Evolutionary conservation across 2,797 vertebrate genomes (phyloP), one percentile per base, ranked within the genome.

Genomic region (Pogoniulus pusillus): DNA sequence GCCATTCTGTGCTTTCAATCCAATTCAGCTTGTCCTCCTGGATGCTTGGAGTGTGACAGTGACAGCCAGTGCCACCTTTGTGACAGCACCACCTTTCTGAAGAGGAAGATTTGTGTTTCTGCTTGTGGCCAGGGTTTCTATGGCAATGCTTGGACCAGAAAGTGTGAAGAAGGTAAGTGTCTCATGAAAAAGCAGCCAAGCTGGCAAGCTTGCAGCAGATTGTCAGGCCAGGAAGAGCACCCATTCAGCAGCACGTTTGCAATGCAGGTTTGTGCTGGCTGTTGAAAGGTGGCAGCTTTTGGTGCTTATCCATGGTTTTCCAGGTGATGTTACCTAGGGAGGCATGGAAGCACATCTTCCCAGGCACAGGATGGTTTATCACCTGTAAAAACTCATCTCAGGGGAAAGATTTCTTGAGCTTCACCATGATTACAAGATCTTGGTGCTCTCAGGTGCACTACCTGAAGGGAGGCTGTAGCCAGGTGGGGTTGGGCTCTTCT

Each of bases 71-170:
- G 99, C 96, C 94, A 54, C 22, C 94, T 97, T 20, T 99, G 99
- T 85, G 94, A 94, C 18, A 93, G 95, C 11, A 96, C 92, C 30
- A 97, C 83, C 5, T 98, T 97, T 94, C 97, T 98, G 86, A 98
- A 98, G 94, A 96, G 96, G 4, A 98, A 98, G 15, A 90, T 95
- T 70, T 99, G 99, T 81, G 94, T 98, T 32, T 93, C 97, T 12
- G 97, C 97, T 94, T 99, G 99, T 91, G 97, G 98, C 53, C 97
- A 73, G 6, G 98, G 98, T 55, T 98, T 98, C 96, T 98, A 98
- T 18, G 89, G 96, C 15, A 97, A 98, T 78, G 72, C 37, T 12
- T 78, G 80, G 92, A 98, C 94, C 55, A 97, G 97, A 66, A 95
- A 91, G n/a, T 99, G 99, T 94, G 84, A 98, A 70, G 98, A 98